Evolutionary conservation across 1,140 invertebrate species (phyloP), one percentile per base, ranked within the genome.

Genomic region (Heliconius congener): DNA sequence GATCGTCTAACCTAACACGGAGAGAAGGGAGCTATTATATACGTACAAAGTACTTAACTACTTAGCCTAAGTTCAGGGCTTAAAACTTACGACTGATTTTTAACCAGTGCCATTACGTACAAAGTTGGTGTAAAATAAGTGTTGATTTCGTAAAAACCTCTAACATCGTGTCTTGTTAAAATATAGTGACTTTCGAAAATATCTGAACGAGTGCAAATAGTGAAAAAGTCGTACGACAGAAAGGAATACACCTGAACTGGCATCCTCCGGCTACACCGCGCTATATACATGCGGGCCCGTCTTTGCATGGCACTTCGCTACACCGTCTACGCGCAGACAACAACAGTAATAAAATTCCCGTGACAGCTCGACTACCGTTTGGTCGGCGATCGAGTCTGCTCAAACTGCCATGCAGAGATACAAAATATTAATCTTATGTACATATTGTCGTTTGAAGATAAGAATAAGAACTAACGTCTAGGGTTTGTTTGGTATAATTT

Each of bases 381-480:
- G 60, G 60, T 66, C 60, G 60, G 19, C 46, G 73, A 50, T 74
- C 73, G 46, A 19, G 74, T 78, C 82, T 82, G 80, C 83, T 81
- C 83, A 84, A 87, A 86, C 80, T 86, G 88, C 89, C 88, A 85
- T 87, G 85, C 85, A 87, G 87, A 85, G 90, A 89, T 90, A 93
- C 91, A 93, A 93, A 94, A 90, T 93, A 92, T 94, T 93, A 90
- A 93, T 95, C 92, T 95, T 95, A 95, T 95, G 90, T 95, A 95
- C 94, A 95, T 95, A 95, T 95, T 95, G 94, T 95, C 94, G 92
- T 89, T 95, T 88, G 88, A 94, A 91, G 93, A 92, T 93, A 94
- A 94, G 87, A 94, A 83, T 94, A 91, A 93, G 89, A 92, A 90
- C 89, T 91, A 93, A 86, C 85, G 81, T 87, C 88, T 91, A 90